Base-by-base conservation (phyloP, 2,797 vertebrate genomes). In the Emydoidea blandingii region DNA sequence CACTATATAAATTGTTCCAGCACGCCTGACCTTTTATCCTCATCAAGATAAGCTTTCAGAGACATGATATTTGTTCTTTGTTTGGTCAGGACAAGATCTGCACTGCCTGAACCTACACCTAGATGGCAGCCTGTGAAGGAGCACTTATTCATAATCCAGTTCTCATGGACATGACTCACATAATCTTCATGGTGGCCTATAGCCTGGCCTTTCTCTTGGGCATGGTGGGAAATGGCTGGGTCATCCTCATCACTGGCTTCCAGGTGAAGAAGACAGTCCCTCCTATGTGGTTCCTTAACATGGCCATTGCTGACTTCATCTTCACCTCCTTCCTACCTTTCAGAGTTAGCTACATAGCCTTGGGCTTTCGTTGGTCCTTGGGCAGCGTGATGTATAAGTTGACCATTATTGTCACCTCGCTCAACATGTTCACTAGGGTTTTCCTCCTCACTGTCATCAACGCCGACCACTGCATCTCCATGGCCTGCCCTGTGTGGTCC, bases 401-500 rank as follows among this genome's bases (percentile, higher is more conserved):
- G 9, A 87, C 89, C 53, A 81, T 83, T 80, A 89, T 87, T 7
- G 44, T 92, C 29, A 84, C 86, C 27, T 78, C 83, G n/a, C 78
- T 93, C 8, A 90, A 85, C 41, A 52, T 94, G 53, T 94, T 92
- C 79, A 84, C 86, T 25, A 95, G 92, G 44, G 81, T 95, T 49
- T 95, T 95, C 87, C 85, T 95, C 49, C 87, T 95, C 6, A 90
- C 90, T 6, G 50, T 90, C 15, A 92, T 94, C 81, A 93, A 74
- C 37, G 74, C 59, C 8, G 81, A 95, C n/a, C 87, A 85, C 27
- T 94, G 92, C n/a, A 81, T 92, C 62, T 92, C 89, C 18, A 53
- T 94, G 6, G 74, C 87, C 5, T 85, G 56, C 49, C 87, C 92
- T 1, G 81, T 92, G 8, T 94, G 90, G 92, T 57, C 92, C 10